Evolutionary conservation across 1,140 invertebrate genomes (phyloP).

Genomic region (Drosophila oshimai): DNA sequence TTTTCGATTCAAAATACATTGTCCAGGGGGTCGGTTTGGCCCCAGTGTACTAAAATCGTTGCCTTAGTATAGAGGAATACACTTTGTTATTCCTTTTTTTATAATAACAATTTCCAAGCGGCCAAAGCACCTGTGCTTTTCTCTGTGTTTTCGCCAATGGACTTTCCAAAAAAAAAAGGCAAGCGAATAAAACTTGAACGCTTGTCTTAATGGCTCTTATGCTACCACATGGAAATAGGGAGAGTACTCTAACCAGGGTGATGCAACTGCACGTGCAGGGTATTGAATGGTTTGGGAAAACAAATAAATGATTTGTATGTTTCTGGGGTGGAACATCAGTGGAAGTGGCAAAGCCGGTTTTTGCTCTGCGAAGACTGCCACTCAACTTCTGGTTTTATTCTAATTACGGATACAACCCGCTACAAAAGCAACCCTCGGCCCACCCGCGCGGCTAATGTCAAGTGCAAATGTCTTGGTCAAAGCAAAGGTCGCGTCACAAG

Average conservation of each 20-base stretch:
- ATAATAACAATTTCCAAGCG: too few relatives aligned
- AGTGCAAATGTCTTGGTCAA: constrained; percentile 64
- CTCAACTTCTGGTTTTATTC: constrained; percentile 65
- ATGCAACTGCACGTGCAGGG: constrained; percentile 49
- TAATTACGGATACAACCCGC: constrained; percentile 60
- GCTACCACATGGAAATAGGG: not conserved
- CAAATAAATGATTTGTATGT: constrained; percentile 16
- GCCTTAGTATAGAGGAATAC: too few relatives aligned
- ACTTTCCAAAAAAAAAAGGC: constrained; percentile 19
- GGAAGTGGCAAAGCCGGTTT: constrained; percentile 3
- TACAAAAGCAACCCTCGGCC: constrained; percentile 26
- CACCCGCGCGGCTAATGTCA: constrained; percentile 63
- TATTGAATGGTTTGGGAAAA: constrained; percentile 35
- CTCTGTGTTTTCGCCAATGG: not conserved
- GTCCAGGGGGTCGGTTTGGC: too few relatives aligned
- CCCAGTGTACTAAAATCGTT: too few relatives aligned
- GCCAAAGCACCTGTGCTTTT: constrained; percentile 1
- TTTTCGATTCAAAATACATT: too few relatives aligned
- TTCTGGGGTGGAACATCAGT: constrained; percentile 18
- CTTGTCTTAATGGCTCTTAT: not conserved
- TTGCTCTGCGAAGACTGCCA: constrained; percentile 41
- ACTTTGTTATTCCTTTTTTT: too few relatives aligned
- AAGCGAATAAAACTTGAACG: constrained; percentile 20
- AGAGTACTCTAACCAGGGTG: not conserved
- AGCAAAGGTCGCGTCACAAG: constrained; percentile 38